Percentiles rank a stretch among this genome's conserved stretches.
phyloP scores from a whole-genome alignment of 2,888 invertebrate genomes.

The Aromia moschata region DNA sequence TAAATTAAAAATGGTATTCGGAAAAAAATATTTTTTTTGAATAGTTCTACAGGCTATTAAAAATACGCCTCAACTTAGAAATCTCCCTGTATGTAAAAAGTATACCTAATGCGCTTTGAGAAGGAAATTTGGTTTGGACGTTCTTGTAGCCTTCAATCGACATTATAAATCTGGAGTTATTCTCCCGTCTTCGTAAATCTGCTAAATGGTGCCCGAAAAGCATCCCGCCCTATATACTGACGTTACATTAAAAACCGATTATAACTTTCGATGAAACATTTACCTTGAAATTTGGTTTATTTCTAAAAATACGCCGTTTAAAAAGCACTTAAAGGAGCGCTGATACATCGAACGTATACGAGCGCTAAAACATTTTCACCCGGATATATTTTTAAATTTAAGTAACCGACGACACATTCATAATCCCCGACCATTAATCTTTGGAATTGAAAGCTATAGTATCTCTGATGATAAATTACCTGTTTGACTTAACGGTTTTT shows the following conservation, averaged over 20 bases:
- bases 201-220: too few relatives aligned
- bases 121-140: too few relatives aligned
- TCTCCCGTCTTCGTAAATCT: too few relatives aligned
- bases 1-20: too few relatives aligned
- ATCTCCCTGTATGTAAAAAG: too few relatives aligned
- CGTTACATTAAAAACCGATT: constrained; percentile 22
- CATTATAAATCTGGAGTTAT: too few relatives aligned
- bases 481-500: constrained; percentile 21
- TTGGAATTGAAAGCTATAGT: constrained; percentile 25
- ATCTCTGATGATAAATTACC: constrained; percentile 26
- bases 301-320: constrained; percentile 21
- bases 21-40: too few relatives aligned
- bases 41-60: too few relatives aligned
- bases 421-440: constrained; percentile 30
- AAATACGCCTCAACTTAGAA: too few relatives aligned
- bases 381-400: constrained; percentile 17
- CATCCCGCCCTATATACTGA: neutral
- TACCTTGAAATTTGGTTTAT: constrained; percentile 10
- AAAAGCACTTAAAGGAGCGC: constrained; percentile 24
- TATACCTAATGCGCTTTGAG: too few relatives aligned
- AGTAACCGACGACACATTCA: constrained; percentile 17
- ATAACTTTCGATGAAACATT: constrained; percentile 19
- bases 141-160: too few relatives aligned
- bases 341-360: constrained; percentile 15
- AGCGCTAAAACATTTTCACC: constrained; percentile 9